Percentiles rank a stretch among this genome's conserved stretches.
These are phyloP conservation scores for Abscondita cerata DNA, from an alignment of 2,888 invertebrate species.

Conservation along the genomic window DNA sequence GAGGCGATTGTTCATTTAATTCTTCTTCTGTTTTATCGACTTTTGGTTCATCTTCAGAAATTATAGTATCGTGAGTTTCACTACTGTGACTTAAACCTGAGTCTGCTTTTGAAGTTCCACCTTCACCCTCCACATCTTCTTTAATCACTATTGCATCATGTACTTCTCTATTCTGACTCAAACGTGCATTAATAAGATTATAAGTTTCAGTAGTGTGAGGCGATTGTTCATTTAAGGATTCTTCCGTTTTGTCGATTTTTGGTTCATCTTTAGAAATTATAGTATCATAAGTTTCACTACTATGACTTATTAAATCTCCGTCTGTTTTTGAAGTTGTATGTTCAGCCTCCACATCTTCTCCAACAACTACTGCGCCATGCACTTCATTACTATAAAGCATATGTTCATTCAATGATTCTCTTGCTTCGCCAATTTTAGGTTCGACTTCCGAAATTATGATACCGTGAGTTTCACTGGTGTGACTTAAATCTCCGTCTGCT, in stretches of 20 bases:
- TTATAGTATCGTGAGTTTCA: neutral
- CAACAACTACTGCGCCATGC: neutral
- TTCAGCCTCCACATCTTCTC: neutral
- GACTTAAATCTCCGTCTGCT: too few relatives aligned
- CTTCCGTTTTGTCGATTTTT: neutral
- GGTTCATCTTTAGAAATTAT: neutral
- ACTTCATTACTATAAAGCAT: neutral
- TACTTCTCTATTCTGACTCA: neutral
- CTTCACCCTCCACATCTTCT: neutral
- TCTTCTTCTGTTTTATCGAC: neutral
- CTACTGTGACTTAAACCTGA: too few relatives aligned
- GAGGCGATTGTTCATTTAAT: too few relatives aligned
- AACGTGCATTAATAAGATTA: neutral
- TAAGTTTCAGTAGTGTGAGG: neutral
- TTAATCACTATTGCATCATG: neutral
- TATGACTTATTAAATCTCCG: neutral
- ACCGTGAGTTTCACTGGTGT: slow-evolving; percentile 51
- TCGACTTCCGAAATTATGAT: slow-evolving; percentile 41
- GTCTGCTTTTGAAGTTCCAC: neutral
- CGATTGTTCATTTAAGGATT: neutral
- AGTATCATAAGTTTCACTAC: neutral
- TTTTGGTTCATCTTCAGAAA: neutral
- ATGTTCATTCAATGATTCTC: too few relatives aligned
- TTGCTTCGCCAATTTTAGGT: too few relatives aligned
- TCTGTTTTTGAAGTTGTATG: neutral